phyloP scores from a whole-genome alignment of 2,888 invertebrate genomes.

The Tetropium fuscum region DNA sequence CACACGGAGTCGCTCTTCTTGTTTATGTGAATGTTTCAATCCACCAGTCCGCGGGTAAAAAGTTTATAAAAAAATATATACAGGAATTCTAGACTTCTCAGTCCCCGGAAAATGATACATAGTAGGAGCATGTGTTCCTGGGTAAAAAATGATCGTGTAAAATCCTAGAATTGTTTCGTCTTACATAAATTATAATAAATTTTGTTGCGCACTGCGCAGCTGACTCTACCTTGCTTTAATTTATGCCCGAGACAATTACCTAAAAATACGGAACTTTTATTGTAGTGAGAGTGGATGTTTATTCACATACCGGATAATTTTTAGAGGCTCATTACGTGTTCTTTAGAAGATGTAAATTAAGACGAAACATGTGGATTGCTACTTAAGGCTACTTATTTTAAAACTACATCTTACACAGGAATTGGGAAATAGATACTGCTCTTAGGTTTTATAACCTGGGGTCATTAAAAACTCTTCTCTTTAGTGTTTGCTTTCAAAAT shows the following conservation, averaged over 20 bases:
- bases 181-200: slow-evolving; percentile 45
- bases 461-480: too few species aligned
- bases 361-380: neutral
- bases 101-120: slow-evolving; percentile 49
- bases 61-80: slow-evolving; percentile 50
- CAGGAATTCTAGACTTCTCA: slow-evolving; percentile 52
- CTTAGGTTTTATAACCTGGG: too few species aligned
- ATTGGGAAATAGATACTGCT: too few species aligned
- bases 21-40: slow-evolving; percentile 64
- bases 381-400: too few species aligned
- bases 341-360: slow-evolving; percentile 16
- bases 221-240: slow-evolving; percentile 31
- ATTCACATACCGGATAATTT: slow-evolving; percentile 26
- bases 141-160: slow-evolving; percentile 41
- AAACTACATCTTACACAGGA: too few species aligned
- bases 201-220: slow-evolving; percentile 36
- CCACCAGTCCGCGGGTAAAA: slow-evolving; percentile 54
- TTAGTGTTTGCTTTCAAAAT: too few species aligned
- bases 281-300: slow-evolving; percentile 34
- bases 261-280: slow-evolving; percentile 32
- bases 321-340: slow-evolving; percentile 6
- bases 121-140: slow-evolving; percentile 50
- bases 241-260: slow-evolving; percentile 29
- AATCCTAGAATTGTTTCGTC: slow-evolving; percentile 44
- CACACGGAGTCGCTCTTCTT: slow-evolving; percentile 58